These are phyloP conservation scores for Solenodon paradoxus DNA, from an alignment of 2,113 vertebrate genomes.

Conservation along the genomic window DNA sequence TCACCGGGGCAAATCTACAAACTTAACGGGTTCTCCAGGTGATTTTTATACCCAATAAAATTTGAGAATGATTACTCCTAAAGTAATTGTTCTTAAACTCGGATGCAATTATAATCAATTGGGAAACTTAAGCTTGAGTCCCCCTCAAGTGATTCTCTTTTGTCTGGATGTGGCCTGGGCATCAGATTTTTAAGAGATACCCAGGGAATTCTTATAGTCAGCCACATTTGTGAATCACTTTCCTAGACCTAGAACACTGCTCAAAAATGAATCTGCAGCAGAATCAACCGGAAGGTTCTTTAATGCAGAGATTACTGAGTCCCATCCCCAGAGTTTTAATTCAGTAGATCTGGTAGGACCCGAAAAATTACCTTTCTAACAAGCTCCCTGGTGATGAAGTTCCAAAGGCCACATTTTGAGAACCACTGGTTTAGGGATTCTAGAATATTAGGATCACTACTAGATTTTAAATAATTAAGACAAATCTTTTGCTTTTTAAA, in stretches of 20 bases:
- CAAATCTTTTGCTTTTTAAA: background rate
- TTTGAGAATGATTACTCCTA: background rate
- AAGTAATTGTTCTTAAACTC: background rate
- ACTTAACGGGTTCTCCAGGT: background rate
- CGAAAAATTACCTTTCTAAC: background rate
- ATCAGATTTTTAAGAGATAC: background rate
- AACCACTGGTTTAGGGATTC: background rate
- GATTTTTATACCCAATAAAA: background rate
- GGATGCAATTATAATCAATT: background rate
- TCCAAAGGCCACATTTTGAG: background rate
- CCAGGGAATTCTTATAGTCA: background rate
- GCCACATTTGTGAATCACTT: background rate
- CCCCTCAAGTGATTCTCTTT: background rate
- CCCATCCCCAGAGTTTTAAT: background rate
- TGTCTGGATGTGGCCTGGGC: background rate
- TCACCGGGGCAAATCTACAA: background rate
- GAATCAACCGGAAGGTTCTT: background rate
- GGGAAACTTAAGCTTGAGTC: background rate
- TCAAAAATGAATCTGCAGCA: background rate
- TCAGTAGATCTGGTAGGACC: background rate
- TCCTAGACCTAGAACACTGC: background rate
- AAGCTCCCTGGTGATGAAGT: background rate
- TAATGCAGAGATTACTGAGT: background rate
- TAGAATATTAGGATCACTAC: background rate
- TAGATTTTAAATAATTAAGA: constrained; percentile 8